Percentiles rank a stretch among this genome's conserved stretches.
phyloP scores from a whole-genome alignment of 2,797 vertebrate species.

The Falco cherrug region DNA sequence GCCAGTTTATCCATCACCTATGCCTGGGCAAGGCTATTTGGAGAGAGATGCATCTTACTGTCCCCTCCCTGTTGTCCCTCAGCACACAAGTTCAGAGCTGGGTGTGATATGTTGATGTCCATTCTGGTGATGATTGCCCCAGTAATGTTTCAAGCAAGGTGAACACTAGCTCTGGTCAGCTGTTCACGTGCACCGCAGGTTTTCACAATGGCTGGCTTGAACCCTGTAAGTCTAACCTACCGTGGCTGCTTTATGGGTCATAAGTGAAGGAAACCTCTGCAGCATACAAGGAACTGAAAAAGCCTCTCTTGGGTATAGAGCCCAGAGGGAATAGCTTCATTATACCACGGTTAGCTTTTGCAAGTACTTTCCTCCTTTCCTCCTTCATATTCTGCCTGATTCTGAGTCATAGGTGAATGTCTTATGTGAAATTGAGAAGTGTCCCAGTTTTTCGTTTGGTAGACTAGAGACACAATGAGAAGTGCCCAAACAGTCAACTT shows the following conservation, averaged over 20 bases:
- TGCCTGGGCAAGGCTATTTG: background rate
- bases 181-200: background rate
- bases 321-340: background rate
- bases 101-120: rapidly evolving
- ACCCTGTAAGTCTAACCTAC: background rate
- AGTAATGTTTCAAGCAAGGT: background rate
- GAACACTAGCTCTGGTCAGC: background rate
- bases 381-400: background rate
- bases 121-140: background rate
- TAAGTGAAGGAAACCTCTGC: background rate
- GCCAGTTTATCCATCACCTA: background rate
- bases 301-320: background rate
- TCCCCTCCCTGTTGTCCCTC: background rate
- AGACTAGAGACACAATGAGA: background rate
- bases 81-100: background rate
- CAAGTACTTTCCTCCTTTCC: background rate
- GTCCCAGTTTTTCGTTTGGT: background rate
- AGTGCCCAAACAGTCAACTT: background rate
- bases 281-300: background rate
- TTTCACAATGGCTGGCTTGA: background rate
- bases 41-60: background rate
- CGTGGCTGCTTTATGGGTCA: rapidly evolving
- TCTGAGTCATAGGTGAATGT: background rate
- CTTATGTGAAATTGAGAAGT: background rate
- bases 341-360: background rate